Evolutionary conservation across 2,113 vertebrate genomes (phyloP).

Genomic region (Leptobrachium ailaonicum): DNA sequence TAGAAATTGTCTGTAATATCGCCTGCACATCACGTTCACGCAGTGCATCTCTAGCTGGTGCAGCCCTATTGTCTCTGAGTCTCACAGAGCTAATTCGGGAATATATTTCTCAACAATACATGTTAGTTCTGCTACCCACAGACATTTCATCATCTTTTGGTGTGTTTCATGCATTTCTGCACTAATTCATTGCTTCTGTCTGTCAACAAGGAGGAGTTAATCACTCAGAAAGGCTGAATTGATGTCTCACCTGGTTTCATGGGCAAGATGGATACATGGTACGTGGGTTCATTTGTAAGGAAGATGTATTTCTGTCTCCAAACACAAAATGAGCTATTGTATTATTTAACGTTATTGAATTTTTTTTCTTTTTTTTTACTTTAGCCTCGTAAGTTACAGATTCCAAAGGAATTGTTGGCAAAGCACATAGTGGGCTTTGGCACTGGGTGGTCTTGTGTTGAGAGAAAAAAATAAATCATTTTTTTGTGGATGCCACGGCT

Average conservation of each 20-base stretch:
- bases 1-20: neutral
- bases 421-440: too few relatives aligned
- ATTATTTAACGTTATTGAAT: neutral
- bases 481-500: too few relatives aligned
- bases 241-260: slow-evolving; percentile 16
- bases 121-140: slow-evolving; percentile 7
- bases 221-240: slow-evolving; percentile 36
- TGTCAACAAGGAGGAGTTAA: slow-evolving; percentile 26
- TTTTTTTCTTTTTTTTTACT: too few relatives aligned
- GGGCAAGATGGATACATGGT: neutral
- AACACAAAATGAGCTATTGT: slow-evolving; percentile 15
- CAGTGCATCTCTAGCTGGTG: too few relatives aligned
- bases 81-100: slow-evolving; percentile 20
- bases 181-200: slow-evolving; percentile 42
- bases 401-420: too few relatives aligned
- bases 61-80: too few relatives aligned
- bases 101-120: neutral
- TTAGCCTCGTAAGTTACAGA: too few relatives aligned
- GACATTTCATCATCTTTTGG: slow-evolving; percentile 25
- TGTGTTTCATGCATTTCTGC: slow-evolving; percentile 25
- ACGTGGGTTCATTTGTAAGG: slow-evolving; percentile 6
- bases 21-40: too few relatives aligned
- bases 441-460: too few relatives aligned
- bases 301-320: slow-evolving; percentile 2
- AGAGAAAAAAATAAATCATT: too few relatives aligned